Conservation (phyloP, 2,888 invertebrate genomes). For the Amorpha juglandis region DNA sequence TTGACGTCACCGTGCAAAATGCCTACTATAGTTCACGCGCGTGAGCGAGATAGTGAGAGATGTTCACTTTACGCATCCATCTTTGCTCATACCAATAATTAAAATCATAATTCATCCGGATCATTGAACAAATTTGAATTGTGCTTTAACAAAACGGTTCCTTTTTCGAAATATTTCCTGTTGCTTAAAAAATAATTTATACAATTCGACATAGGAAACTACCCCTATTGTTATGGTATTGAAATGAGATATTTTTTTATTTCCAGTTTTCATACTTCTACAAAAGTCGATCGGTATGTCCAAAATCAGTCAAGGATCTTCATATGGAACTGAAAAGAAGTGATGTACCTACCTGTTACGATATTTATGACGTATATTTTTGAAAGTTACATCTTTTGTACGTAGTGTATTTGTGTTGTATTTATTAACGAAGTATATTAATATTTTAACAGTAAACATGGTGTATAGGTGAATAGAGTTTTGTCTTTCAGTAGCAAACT, state of each 20-base stretch:
- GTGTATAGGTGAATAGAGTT: slow-evolving; percentile 17
- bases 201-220: too few species aligned
- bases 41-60: too few species aligned
- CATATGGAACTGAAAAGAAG: slow-evolving; percentile 88
- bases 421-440: slow-evolving; percentile 22
- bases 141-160: too few species aligned
- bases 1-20: too few species aligned
- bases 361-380: slow-evolving; percentile 24
- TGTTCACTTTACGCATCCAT: too few species aligned
- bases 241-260: slow-evolving; percentile 40
- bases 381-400: slow-evolving; percentile 26
- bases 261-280: slow-evolving; percentile 90
- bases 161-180: too few species aligned
- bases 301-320: slow-evolving; percentile 92
- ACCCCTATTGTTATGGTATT: too few species aligned
- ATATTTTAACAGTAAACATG: slow-evolving; percentile 23
- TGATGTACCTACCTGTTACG: slow-evolving; percentile 48
- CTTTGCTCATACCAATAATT: too few species aligned
- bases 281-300: slow-evolving; percentile 93
- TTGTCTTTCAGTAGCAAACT: slow-evolving; percentile 13
- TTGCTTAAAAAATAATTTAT: too few species aligned
- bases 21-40: too few species aligned
- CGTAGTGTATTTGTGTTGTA: slow-evolving; percentile 24
- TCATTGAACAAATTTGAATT: too few species aligned
- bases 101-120: too few species aligned